phyloP scores from a whole-genome alignment of 2,113 vertebrate genomes.

The Reinhardtius hippoglossoides region DNA sequence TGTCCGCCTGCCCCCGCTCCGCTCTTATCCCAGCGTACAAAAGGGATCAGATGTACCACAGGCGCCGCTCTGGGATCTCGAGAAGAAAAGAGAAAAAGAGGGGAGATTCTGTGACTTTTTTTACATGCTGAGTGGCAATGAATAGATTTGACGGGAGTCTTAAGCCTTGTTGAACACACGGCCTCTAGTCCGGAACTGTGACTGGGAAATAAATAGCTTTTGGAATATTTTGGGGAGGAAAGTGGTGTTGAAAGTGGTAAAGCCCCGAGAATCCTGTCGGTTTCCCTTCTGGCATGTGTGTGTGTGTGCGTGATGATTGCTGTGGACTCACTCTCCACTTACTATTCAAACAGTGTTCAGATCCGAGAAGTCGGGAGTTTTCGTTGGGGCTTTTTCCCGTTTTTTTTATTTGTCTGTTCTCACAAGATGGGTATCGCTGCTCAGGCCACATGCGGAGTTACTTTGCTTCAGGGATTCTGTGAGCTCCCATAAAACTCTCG shows the following conservation, averaged over 20 bases:
- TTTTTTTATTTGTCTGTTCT: too few relatives aligned
- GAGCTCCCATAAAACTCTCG: too few relatives aligned
- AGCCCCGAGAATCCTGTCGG: conserved; percentile 18
- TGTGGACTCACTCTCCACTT: background rate
- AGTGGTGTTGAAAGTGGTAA: conserved; percentile 44
- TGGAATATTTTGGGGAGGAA: conserved; percentile 17
- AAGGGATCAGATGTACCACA: conserved; percentile 79
- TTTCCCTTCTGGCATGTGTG: conserved; percentile 16
- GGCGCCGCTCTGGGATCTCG: conserved; percentile 73
- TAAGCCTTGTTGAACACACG: conserved; percentile 44
- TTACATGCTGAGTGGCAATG: conserved; percentile 58
- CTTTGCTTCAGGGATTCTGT: too few relatives aligned
- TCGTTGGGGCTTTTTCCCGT: background rate
- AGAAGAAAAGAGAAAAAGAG: conserved; percentile 35
- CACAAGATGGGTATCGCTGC: too few relatives aligned
- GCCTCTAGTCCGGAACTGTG: conserved; percentile 8
- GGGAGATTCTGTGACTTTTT: conserved; percentile 67
- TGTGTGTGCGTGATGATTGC: background rate
- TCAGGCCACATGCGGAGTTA: too few relatives aligned
- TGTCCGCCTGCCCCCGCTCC: conserved; percentile 54
- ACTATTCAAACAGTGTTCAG: background rate
- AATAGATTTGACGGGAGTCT: conserved; percentile 60
- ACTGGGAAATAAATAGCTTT: conserved; percentile 18
- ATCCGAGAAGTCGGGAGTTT: background rate
- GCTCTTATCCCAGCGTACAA: conserved; percentile 66